phyloP scores from a whole-genome alignment of 2,797 vertebrate genomes.

The Tinamus major region DNA sequence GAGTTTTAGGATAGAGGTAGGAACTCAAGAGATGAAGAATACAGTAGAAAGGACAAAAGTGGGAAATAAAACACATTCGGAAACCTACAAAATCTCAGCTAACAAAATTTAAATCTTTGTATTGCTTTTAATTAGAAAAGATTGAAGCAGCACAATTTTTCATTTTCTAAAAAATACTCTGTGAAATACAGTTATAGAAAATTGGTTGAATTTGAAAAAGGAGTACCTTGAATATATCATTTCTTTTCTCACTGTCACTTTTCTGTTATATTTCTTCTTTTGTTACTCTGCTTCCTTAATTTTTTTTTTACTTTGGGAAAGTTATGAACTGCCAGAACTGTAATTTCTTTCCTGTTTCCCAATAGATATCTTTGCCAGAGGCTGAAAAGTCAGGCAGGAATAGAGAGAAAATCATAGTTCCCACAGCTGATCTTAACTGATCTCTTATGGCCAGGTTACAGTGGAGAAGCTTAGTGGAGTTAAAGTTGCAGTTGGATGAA shows the following conservation, averaged over 20 bases:
- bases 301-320: background rate
- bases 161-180: background rate
- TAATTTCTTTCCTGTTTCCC: constrained; percentile 9
- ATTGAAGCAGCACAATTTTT: background rate
- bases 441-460: background rate
- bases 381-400: background rate
- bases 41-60: background rate
- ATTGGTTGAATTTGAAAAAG: background rate
- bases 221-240: background rate
- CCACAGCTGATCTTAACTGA: background rate
- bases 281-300: background rate
- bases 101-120: background rate
- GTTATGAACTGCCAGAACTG: background rate
- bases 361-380: background rate
- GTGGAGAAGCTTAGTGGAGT: background rate
- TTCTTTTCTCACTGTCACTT: background rate
- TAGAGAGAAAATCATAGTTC: background rate
- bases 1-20: background rate
- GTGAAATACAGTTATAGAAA: background rate
- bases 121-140: background rate
- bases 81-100: background rate
- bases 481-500: background rate
- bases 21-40: background rate
- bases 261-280: background rate
- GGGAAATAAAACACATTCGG: background rate